Base-by-base conservation (phyloP, 1,140 invertebrate genomes). In the Conus betulinus region DNA sequence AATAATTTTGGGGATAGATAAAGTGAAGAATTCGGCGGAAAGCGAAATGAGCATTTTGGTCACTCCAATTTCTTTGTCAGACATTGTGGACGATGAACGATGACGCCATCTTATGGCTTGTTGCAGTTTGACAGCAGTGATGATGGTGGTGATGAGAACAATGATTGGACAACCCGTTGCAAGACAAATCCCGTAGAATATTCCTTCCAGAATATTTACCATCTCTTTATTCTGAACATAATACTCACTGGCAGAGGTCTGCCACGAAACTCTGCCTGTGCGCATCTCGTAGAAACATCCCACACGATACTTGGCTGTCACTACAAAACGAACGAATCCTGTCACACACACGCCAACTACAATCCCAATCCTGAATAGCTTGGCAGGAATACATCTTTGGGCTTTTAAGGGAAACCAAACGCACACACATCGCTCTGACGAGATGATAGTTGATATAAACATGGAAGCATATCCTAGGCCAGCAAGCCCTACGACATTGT, bases 101-200 rank as follows among this genome's bases (percentile, higher is more conserved):
- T 51, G 7, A 25, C 84, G 55, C 84, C 84, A 85, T 13, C 7
- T 17, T 15, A 85, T 20, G 25, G 13, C 67, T 20, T 85, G 60
- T n/a, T 6, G 23, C 53, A 85, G 84, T 71, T 25, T 85, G 57
- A 85, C 27, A n/a, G 84, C 23, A 67, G 84, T 85, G 84, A 85
- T 67, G 60, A 71, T 17, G 20, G 84, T 85, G n/a, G 84, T 20
- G 23, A 85, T 71, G 17, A 85, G 25, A 25, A 85, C 84, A 4
- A 85, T 71, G n/a, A 85, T 13, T 63, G 84, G 84, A 51, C 84
- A 85, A 11, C 84, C 84, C 25, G 71, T 55, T 3, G 84, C 5
- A 5, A 85, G 67, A 7, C 55, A 53, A 20, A 85, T 71, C 6
- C 84, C 84, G 84, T 85, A 85, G 57, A 85, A 85, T 63, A 85